phyloP scores from a whole-genome alignment of 2,113 vertebrate genomes.

The Callipepla squamata region DNA sequence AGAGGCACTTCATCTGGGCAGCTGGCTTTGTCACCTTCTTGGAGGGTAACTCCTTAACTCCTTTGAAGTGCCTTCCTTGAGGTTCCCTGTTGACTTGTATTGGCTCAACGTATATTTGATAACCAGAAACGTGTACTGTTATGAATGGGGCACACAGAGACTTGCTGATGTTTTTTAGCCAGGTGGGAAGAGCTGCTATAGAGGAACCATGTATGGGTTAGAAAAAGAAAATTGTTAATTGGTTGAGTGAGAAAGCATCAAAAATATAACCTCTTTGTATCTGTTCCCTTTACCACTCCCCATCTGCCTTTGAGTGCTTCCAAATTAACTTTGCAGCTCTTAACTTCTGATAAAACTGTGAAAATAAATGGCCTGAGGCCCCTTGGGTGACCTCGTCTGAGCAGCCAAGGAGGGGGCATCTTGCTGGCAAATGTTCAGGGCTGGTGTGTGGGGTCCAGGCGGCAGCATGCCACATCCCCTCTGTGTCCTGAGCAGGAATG shows the following conservation, averaged over 20 bases:
- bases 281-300: neutral
- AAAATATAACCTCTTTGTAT: neutral
- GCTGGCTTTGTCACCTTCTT: too few relatives aligned
- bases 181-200: neutral
- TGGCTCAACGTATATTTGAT: neutral
- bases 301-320: neutral
- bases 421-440: neutral
- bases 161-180: neutral
- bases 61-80: too few relatives aligned
- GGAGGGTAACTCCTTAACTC: too few relatives aligned
- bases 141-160: rapidly evolving
- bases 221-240: neutral
- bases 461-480: neutral
- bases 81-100: too few relatives aligned
- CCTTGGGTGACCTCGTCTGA: neutral
- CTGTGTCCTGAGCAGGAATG: neutral
- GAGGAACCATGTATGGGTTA: neutral
- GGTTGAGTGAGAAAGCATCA: neutral
- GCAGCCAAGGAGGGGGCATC: neutral
- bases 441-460: too few relatives aligned
- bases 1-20: too few relatives aligned
- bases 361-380: neutral
- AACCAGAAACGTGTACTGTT: neutral
- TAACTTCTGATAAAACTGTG: neutral
- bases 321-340: neutral